Evolutionary conservation across 2,888 invertebrate genomes (phyloP), one percentile per base, ranked within the genome.

Genomic region (Cheilosia vernalis): DNA sequence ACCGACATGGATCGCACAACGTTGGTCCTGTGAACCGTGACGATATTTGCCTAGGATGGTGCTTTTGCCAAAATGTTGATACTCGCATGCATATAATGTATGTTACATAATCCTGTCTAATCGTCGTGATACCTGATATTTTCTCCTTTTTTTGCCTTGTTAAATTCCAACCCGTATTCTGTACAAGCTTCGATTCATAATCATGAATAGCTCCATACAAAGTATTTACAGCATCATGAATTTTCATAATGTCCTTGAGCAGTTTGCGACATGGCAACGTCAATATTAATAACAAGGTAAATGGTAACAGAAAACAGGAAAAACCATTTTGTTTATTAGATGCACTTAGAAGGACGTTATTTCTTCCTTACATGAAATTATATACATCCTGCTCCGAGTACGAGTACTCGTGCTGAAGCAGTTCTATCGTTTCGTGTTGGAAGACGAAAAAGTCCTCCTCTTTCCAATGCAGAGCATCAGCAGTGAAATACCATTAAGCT

Each of bases 301-400:
- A 55, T 27, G 27, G 21, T 53, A 53, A 27, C 9, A 24, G 15
- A 10, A 24, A 27, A 3, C 27, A 7, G 51, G n/a, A 55, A 17
- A 33, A 55, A 51, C 33, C 37, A 47, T 74, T 37, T 44, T 49
- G 77, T 60, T 63, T 73, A 58, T 74, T 66, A 74, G 58, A 64
- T 74, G 58, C 56, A 49, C 66, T 49, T 74, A 42, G 44, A 33
- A 27, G 66, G 17, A 24, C 30, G 27, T 64, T 64, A 24, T 55
- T 40, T 63, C 37, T 19, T 15, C 24, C 27, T 56, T 30, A 27
- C 9, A 70, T 33, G 19, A 40, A 74, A 74, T 74, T 56, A 21
- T 21, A 74, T 49, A 42, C 58, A 74, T 74, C 47, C 56, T 49
- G 40, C 49, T 66, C 33, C 33, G 33, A n/a, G 47, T 63, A 63